Evolutionary conservation across 2,113 vertebrate species (phyloP).

Genomic region (Rhombomys opimus): DNA sequence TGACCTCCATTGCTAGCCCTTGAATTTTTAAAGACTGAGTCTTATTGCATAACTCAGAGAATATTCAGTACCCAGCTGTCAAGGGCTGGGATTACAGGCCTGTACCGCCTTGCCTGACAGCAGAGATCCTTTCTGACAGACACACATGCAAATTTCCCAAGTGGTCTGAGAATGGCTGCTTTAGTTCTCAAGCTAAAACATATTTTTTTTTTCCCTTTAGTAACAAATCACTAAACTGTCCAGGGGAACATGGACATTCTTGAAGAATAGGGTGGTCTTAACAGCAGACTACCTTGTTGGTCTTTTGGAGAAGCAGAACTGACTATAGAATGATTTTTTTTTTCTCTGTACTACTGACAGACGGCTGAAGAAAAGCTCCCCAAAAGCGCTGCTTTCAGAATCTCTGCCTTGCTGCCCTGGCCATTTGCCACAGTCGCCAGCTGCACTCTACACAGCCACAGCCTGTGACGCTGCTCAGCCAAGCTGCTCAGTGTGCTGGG

Average conservation of each 20-base stretch:
- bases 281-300: background rate
- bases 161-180: background rate
- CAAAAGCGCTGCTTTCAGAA: background rate
- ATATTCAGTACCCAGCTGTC: background rate
- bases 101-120: background rate
- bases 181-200: background rate
- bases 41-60: background rate
- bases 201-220: background rate
- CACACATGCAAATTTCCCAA: background rate
- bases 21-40: background rate
- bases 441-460: constrained; percentile 47
- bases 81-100: background rate
- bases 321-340: background rate
- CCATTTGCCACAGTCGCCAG: constrained; percentile 63
- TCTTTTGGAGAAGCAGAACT: background rate
- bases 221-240: background rate
- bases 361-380: background rate
- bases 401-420: constrained; percentile 46
- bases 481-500: constrained; percentile 37
- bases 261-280: background rate
- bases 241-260: background rate
- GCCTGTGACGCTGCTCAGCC: constrained; percentile 40
- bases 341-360: background rate
- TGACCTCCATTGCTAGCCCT: background rate
- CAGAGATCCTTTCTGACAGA: background rate